phyloP scores from a whole-genome alignment of 2,888 invertebrate genomes.

The Pollenia labialis region DNA sequence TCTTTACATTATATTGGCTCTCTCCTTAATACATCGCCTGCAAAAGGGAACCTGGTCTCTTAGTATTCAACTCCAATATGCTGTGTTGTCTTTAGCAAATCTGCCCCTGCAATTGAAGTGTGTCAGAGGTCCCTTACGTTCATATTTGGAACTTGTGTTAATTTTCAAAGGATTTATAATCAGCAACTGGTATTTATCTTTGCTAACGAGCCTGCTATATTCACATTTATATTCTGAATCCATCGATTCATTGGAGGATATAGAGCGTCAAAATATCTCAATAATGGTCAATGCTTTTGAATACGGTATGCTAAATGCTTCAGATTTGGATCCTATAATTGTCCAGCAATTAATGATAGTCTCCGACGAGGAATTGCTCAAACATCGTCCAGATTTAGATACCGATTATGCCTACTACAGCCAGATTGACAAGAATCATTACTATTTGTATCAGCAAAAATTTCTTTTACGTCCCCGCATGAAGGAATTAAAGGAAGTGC shows the following conservation, averaged over 20 bases:
- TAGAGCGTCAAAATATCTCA: constrained; percentile 2
- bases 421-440: constrained; percentile 65
- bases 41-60: constrained; percentile 13
- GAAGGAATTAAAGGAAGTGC: constrained; percentile 32
- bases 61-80: background rate
- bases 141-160: constrained; percentile 7
- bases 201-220: constrained; percentile 26
- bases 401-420: constrained; percentile 57
- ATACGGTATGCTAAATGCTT: background rate
- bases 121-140: background rate
- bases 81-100: background rate
- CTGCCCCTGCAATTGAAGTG: background rate
- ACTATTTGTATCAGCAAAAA: constrained; percentile 74
- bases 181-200: constrained; percentile 47
- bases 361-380: background rate
- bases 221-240: constrained; percentile 4
- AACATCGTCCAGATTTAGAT: constrained; percentile 57
- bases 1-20: background rate
- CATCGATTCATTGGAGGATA: constrained; percentile 7
- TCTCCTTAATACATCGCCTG: constrained; percentile 18
- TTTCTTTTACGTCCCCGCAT: constrained; percentile 62
- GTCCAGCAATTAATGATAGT: constrained; percentile 14
- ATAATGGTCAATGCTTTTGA: constrained; percentile 37
- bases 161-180: constrained; percentile 16
- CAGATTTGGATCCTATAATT: background rate